Conservation (phyloP, 1,140 invertebrate species). For the Helicorthomorpha holstii region DNA sequence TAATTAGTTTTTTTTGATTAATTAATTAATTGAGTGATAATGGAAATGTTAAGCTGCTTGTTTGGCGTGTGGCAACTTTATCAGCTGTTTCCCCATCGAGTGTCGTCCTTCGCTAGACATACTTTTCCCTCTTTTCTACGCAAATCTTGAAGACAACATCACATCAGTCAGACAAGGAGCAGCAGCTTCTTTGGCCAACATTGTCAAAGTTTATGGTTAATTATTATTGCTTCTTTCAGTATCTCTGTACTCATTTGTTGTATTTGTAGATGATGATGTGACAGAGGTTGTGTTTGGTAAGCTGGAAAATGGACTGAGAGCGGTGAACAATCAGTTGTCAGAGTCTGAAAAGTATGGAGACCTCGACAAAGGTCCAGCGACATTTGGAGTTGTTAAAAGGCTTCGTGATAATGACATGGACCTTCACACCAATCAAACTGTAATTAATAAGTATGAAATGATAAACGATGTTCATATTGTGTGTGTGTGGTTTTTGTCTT, state of each 20-base stretch:
- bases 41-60: constrained; percentile 38
- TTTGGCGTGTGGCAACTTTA: constrained; percentile 38
- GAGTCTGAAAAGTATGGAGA: constrained; percentile 28
- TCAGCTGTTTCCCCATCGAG: constrained; percentile 33
- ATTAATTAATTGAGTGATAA: constrained; percentile 10
- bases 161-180: constrained; percentile 37
- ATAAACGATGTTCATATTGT: constrained; percentile 3
- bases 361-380: constrained; percentile 26
- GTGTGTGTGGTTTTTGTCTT: constrained; percentile 10
- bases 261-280: constrained; percentile 14
- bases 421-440: constrained; percentile 31
- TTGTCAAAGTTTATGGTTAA: constrained; percentile 32
- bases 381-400: constrained; percentile 31
- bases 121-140: constrained; percentile 34
- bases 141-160: constrained; percentile 36
- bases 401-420: constrained; percentile 34
- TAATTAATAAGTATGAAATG: constrained; percentile 12
- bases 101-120: constrained; percentile 21
- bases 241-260: background rate
- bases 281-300: constrained; percentile 17
- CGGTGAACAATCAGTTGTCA: constrained; percentile 27
- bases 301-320: constrained; percentile 20
- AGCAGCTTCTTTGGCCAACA: constrained; percentile 30
- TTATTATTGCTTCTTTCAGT: background rate
- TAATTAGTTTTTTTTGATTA: too few species aligned